Base-by-base conservation (phyloP, 2,113 vertebrate genomes). In the Hoplias malabaricus region DNA sequence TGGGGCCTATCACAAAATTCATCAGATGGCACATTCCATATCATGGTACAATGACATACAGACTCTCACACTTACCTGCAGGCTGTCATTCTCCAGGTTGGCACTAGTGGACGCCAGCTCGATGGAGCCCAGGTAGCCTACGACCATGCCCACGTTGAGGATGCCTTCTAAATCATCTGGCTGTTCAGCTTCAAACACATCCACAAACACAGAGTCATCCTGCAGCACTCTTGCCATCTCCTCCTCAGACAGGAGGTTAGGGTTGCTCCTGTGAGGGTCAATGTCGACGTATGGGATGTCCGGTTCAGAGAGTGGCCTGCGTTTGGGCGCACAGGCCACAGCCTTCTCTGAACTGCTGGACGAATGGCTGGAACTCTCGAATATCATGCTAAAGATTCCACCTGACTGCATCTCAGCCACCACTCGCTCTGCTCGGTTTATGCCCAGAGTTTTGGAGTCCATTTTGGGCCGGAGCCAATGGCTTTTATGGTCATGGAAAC, bases 391-490 rank as follows among this genome's bases (percentile, higher is more conserved):
- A 68, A 99, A 96, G 81, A 99, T 99, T 0, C 95, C 95, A 4
- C 98, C 98, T 0, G 98, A 98, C 84, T 96, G 97, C 91, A 99
- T 90, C 84, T 99, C 98, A 1, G 96, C 96, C 16, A 98, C 96
- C 0, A 99, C 98, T 25, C 94, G 94, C 89, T 98, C 95, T 0
- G 98, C 98, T 71, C 98, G 89, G 86, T 98, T 96, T 78, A 99
- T 98, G 8, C 98, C 97, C 62, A 95, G 78, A 4, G 94, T 93
- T 85, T 96, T 98, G 2, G 96, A 94, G 75, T 96, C 96, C 21
- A 94, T 85, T 75, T 93, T 96, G 73, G 95, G 93, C 57, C 79
- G 57, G 69, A 92, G 87, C 94, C 95, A 94, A 2, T 88, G 89
- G 2, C 90, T 93, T 54, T 93, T 90, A 0, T 92, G 93, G 42